Evolutionary conservation across 2,797 vertebrate genomes (phyloP), one percentile per base, ranked within the genome.

Genomic region (Malurus splendens): DNA sequence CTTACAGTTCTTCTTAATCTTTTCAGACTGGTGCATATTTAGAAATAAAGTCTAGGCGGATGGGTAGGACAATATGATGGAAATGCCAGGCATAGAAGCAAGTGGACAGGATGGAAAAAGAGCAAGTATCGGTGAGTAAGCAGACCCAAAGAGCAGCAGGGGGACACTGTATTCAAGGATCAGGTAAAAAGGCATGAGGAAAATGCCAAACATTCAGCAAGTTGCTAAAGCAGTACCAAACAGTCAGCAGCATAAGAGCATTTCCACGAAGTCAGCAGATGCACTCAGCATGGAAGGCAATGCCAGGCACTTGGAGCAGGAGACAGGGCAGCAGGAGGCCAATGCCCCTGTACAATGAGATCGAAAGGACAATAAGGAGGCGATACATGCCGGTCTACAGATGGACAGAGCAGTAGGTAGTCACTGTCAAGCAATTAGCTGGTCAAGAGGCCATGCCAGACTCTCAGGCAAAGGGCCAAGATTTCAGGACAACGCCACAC

Each of bases 131-230:
- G 62, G 80, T 93, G 85, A 94, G 93, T 92, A 93, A 93, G 95
- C 92, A 94, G 94, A 95, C 86, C 89, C 68, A 68, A 78, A 92
- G 85, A 92, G 90, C 77, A 95, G 91, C 80, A 93, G 73, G 82
- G 71, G 65, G 57, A 90, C 66, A 87, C 85, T 68, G 27, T 67
- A 83, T 77, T 89, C 87, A 95, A 93, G 67, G 92, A 95, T 90
- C 88, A 95, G 65, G 79, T 73, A 87, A 67, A 96, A 91, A 95
- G 90, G 89, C 65, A 96, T 76, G 55, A 94, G 72, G 86, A 82
- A 93, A 96, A 94, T 57, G 95, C 88, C 94, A 96, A 81, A 82
- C 94, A 94, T 48, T 90, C 38, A 96, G 96, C 94, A 96, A 92
- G 83, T 90, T 9, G 86, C 90, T 86, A 95, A 92, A 94, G 95